Percentiles rank a stretch among this genome's conserved stretches.
These are phyloP conservation scores for Zeuzera pyrina DNA, from an alignment of 2,888 invertebrate species.

Conservation along the genomic window DNA sequence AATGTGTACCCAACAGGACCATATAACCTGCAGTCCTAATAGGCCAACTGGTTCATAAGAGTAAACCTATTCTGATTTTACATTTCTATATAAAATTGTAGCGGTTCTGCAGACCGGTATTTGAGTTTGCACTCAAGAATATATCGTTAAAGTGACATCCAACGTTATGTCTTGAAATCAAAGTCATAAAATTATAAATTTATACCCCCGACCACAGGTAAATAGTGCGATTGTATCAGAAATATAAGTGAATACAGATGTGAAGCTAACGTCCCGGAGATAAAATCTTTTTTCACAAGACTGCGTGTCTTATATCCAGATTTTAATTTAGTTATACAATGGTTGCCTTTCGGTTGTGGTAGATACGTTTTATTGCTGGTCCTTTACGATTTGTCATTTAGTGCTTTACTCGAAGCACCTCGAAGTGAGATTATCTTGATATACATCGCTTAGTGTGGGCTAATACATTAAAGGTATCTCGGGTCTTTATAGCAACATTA, in stretches of 20 bases:
- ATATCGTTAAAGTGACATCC: constrained; percentile 23
- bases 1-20: constrained; percentile 28
- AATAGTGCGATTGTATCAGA: constrained; percentile 34
- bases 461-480: constrained; percentile 4
- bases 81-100: constrained; percentile 26
- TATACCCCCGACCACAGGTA: constrained; percentile 30
- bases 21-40: constrained; percentile 26
- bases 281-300: constrained; percentile 36
- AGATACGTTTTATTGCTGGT: constrained; percentile 40
- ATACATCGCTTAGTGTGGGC: constrained; percentile 15
- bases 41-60: constrained; percentile 28
- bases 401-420: constrained; percentile 25
- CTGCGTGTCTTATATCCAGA: constrained; percentile 27
- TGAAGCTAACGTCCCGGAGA: constrained; percentile 24
- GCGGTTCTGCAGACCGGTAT: constrained; percentile 26
- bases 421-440: constrained; percentile 22
- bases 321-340: constrained; percentile 29
- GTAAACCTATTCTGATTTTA: constrained; percentile 31
- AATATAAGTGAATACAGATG: constrained; percentile 24
- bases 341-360: constrained; percentile 37
- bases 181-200: constrained; percentile 31
- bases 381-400: constrained; percentile 32
- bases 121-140: constrained; percentile 19
- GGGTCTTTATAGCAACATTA: too few species aligned
- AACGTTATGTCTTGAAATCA: constrained; percentile 30